These are phyloP conservation scores for Tiliacea citrago DNA, from an alignment of 2,888 invertebrate genomes.

Conservation along the genomic window DNA sequence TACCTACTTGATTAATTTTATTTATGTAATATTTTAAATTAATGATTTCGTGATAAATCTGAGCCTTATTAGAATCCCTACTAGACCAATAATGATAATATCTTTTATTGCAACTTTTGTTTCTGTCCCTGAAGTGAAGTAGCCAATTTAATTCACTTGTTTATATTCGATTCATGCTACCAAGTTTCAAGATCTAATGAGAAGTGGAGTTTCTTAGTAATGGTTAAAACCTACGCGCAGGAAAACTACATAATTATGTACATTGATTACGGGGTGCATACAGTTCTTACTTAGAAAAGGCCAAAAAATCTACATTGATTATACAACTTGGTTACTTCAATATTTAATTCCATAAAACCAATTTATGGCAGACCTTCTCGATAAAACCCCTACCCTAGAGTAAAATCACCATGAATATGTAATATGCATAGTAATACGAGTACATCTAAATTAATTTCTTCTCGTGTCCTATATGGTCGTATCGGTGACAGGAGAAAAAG, in stretches of 20 bases:
- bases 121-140: not conserved
- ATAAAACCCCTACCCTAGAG: not conserved
- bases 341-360: not conserved
- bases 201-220: slow-evolving; percentile 36
- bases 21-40: slow-evolving; percentile 7
- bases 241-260: slow-evolving; percentile 48
- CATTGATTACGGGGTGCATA: slow-evolving; percentile 25
- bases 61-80: not conserved
- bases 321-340: slow-evolving; percentile 5
- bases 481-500: not conserved
- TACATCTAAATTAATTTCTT: not conserved
- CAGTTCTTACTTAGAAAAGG: slow-evolving; percentile 2
- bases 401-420: too few species aligned
- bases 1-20: slow-evolving; percentile 23
- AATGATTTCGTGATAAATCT: not conserved
- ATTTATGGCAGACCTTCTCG: too few species aligned
- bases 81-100: not conserved
- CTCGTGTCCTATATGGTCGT: too few species aligned
- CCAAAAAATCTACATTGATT: slow-evolving; percentile 26
- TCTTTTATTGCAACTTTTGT: slow-evolving; percentile 2
- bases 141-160: slow-evolving; percentile 13
- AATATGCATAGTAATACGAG: not conserved
- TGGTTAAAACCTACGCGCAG: slow-evolving; percentile 37
- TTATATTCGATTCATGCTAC: slow-evolving; percentile 28
- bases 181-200: slow-evolving; percentile 35